Conservation (phyloP, 1,140 invertebrate genomes). For the Rhynchophorus ferrugineus region DNA sequence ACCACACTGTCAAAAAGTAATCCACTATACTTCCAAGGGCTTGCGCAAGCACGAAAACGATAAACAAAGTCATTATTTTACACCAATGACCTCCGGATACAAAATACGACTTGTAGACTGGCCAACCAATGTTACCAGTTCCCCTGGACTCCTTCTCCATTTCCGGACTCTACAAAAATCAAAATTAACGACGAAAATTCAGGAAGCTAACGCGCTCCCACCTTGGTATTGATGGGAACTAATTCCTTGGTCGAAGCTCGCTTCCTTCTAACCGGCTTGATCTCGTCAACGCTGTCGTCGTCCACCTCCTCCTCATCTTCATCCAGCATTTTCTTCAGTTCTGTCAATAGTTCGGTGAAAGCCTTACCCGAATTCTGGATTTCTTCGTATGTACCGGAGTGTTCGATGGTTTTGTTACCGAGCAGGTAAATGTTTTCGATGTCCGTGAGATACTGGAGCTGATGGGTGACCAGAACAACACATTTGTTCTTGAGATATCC, state of each 20-base stretch:
- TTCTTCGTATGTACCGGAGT: constrained; percentile 43
- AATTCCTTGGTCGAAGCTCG: constrained; percentile 37
- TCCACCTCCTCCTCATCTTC: constrained; percentile 22
- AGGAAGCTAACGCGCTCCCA: too few species aligned
- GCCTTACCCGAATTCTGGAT: constrained; percentile 39
- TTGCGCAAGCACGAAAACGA: constrained; percentile 18
- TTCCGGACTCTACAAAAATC: not conserved
- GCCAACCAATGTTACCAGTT: constrained; percentile 49
- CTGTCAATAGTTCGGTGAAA: constrained; percentile 48
- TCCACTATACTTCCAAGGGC: constrained; percentile 10
- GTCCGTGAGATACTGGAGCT: constrained; percentile 74
- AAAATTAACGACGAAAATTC: not conserved
- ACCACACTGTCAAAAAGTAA: constrained; percentile 56
- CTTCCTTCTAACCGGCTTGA: constrained; percentile 43
- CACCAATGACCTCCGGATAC: constrained; percentile 47
- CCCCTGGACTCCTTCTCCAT: constrained; percentile 31
- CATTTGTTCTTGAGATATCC: constrained; percentile 57
- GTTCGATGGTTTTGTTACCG: constrained; percentile 52
- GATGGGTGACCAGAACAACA: constrained; percentile 77
- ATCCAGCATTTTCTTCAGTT: constrained; percentile 39
- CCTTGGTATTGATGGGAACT: constrained; percentile 4
- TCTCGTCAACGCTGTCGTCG: constrained; percentile 25
- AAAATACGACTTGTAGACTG: constrained; percentile 55
- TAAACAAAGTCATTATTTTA: constrained; percentile 10
- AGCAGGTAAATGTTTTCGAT: constrained; percentile 61